phyloP scores from a whole-genome alignment of 2,797 vertebrate genomes.

The Salarias fasciatus region DNA sequence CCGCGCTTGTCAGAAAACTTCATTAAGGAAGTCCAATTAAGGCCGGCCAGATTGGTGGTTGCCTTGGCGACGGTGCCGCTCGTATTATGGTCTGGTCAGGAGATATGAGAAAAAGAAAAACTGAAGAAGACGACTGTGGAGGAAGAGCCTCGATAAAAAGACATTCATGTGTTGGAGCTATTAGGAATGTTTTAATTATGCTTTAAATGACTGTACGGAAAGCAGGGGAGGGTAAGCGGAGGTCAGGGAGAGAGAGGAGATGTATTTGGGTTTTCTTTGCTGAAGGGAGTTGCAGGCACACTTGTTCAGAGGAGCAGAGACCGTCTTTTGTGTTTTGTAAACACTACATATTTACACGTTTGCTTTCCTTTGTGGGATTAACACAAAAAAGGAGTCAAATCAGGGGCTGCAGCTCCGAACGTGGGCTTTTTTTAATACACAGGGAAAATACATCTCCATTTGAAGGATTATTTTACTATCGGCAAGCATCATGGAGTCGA shows the following conservation, averaged over 20 bases:
- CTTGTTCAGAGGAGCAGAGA: neutral
- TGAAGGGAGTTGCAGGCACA: neutral
- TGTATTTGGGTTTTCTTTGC: neutral
- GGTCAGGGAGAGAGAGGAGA: no score
- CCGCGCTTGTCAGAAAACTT: conserved; percentile 44
- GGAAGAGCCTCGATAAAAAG: no score
- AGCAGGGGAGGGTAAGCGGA: neutral
- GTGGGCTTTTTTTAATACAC: no score
- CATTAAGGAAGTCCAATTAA: conserved; percentile 69
- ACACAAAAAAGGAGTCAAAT: neutral
- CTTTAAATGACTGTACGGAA: neutral
- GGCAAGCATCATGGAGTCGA: no score
- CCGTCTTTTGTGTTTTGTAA: neutral
- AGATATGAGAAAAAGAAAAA: neutral
- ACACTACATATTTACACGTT: neutral
- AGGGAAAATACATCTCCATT: no score
- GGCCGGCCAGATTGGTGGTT: conserved; percentile 31
- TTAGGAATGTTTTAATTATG: neutral
- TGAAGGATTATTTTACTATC: no score
- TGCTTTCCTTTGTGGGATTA: neutral
- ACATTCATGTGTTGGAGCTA: neutral
- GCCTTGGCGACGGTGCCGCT: conserved; percentile 21
- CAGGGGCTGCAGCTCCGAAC: no score
- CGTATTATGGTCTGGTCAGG: conserved; percentile 32
- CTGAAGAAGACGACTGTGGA: neutral